A percentile compares a stretch with the other conserved stretches of the same genome.
phyloP scores from a whole-genome alignment of 2,888 invertebrate species.

The Cryptocheilus praepositus region DNA sequence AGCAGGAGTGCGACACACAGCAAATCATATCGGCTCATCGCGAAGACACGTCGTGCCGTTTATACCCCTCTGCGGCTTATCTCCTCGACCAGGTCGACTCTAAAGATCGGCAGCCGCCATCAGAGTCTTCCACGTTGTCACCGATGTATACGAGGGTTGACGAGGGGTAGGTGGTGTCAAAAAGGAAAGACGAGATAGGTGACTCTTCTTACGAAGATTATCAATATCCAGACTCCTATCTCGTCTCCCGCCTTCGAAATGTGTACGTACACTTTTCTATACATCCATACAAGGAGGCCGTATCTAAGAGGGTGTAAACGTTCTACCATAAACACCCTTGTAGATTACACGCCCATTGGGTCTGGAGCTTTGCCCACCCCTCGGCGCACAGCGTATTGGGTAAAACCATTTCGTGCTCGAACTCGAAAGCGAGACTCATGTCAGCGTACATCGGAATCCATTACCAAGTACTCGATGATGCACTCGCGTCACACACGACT shows the following conservation, averaged over 20 bases:
- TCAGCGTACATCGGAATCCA: constrained; percentile 26
- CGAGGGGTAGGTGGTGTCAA: constrained; percentile 19
- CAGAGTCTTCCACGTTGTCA: constrained; percentile 3
- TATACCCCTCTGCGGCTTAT: constrained; percentile 45
- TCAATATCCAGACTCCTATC: constrained; percentile 64
- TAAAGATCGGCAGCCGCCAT: constrained; percentile 43
- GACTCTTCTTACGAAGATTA: constrained; percentile 58
- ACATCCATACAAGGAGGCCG: constrained; percentile 48
- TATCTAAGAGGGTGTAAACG: constrained; percentile 60
- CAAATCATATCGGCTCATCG: constrained; percentile 22
- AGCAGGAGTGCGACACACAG: constrained; percentile 5
- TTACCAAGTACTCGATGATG: constrained; percentile 30
- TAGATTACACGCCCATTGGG: constrained; percentile 61
- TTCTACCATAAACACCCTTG: constrained; percentile 54
- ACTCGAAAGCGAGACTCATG: constrained; percentile 24
- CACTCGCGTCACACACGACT: no score
- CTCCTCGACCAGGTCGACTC: constrained; percentile 48
- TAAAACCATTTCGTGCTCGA: constrained; percentile 40
- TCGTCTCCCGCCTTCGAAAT: constrained; percentile 38
- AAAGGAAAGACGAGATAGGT: constrained; percentile 8
- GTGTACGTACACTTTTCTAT: constrained; percentile 43
- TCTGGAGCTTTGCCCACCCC: constrained; percentile 8
- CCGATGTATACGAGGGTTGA: constrained; percentile 2
- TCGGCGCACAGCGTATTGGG: constrained; percentile 7
- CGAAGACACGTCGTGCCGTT: constrained; percentile 44